phyloP scores from a whole-genome alignment of 1,140 invertebrate genomes.

The Solenopsis fugax region DNA sequence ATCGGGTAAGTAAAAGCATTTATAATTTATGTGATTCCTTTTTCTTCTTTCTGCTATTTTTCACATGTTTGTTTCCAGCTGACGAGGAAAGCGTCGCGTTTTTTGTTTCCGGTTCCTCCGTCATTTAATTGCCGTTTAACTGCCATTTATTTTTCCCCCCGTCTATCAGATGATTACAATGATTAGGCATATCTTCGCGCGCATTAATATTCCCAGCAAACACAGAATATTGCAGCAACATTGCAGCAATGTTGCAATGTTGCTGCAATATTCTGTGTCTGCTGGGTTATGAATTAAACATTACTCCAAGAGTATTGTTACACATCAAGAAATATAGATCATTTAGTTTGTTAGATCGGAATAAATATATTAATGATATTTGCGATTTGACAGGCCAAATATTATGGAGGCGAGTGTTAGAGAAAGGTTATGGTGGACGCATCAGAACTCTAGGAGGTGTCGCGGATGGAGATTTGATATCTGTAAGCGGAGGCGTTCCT shows the following conservation, averaged over 20 bases:
- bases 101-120: background rate
- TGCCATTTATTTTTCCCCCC: background rate
- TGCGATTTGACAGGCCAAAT: slow-evolving; percentile 89
- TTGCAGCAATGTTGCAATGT: too few species aligned
- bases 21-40: slow-evolving; percentile 6
- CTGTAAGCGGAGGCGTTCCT: slow-evolving; percentile 91
- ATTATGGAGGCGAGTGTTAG: slow-evolving; percentile 93
- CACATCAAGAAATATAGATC: too few species aligned
- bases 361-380: slow-evolving; percentile 1
- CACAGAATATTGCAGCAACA: too few species aligned
- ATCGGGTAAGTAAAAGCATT: slow-evolving; percentile 88
- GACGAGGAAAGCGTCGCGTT: too few species aligned
- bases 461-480: slow-evolving; percentile 89
- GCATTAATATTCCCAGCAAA: background rate
- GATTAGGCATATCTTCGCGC: slow-evolving; percentile 18
- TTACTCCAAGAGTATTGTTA: background rate
- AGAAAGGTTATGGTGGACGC: slow-evolving; percentile 86
- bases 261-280: too few species aligned
- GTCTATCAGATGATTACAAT: background rate
- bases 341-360: too few species aligned
- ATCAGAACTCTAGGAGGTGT: slow-evolving; percentile 87
- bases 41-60: background rate
- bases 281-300: background rate
- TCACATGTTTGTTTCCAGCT: background rate
- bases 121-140: background rate